Base-by-base conservation (phyloP, 92 coral and sea anemone species). In the Phymanthus crucifer region DNA sequence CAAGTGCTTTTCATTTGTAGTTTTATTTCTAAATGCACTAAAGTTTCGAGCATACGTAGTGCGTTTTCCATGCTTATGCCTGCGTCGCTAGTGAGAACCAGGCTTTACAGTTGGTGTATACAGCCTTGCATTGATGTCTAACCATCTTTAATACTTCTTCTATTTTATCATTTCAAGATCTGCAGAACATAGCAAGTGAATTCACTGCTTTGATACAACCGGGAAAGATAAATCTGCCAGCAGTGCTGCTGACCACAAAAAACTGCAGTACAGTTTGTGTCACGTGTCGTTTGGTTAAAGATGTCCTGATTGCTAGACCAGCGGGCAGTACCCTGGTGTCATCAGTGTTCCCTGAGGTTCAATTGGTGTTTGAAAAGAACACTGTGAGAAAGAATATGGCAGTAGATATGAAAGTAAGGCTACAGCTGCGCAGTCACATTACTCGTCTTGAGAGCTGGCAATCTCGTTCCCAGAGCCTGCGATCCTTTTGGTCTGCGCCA, bases 171-270 rank as follows among this genome's bases (percentile, higher is more conserved):
- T 3, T 12, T 18, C 9, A 24, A 38, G 52, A 38, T 37, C 11
- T 27, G 76, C 46, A 35, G 47, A 32, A 56, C 45, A 9, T 23
- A 76, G 27, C 52, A 9, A 17, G 29, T 11, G 65, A 65, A 65
- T 32, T 36, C 19, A 26, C 50, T 35, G 17, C n/a, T n/a, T n/a
- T n/a, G n/a, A n/a, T 26, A 38, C 45, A 32, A 31, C n/a, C 21
- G 48, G 27, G 21, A 32, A 17, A 23, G 27, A 37, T 78, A 12
- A 27, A 65, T 21, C 40, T 78, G n/a, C 82, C 72, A 66, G 68
- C 73, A 37, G 67, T 78, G n/a, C 48, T 23, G 46, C 40, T 78
- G 73, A 78, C 56, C 70, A 78, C 64, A 31, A 32, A 66, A 17
- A 11, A 43, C 47, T 66, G 61, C 16, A 37, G 82, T 37, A 78